phyloP scores from a whole-genome alignment of 2,797 vertebrate species.

The Hydrocynus forskahlii region DNA sequence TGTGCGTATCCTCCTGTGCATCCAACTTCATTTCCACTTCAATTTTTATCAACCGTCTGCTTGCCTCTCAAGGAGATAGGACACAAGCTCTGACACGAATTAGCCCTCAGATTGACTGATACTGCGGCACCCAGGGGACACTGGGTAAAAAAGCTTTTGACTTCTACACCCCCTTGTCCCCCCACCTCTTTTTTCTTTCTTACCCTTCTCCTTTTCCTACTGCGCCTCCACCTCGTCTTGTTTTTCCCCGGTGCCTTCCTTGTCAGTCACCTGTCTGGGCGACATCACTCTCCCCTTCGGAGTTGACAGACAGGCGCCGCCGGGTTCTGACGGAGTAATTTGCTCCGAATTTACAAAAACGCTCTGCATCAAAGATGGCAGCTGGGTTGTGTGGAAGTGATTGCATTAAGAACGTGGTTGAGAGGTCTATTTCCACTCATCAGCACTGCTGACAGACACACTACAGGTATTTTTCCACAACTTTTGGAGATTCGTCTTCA shows the following conservation, averaged over 20 bases:
- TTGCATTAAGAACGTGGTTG: conserved; percentile 72
- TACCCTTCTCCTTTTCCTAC: conserved; percentile 48
- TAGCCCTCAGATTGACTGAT: conserved; percentile 95
- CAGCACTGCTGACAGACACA: conserved; percentile 67
- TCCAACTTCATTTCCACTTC: conserved; percentile 98
- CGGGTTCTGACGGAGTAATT: conserved; percentile 86
- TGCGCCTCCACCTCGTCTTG: conserved; percentile 61
- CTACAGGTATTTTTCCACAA: conserved; percentile 52
- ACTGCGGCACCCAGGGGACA: conserved; percentile 84
- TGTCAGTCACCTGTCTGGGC: conserved; percentile 84
- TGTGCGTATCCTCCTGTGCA: conserved; percentile 86
- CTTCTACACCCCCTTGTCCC: conserved; percentile 54
- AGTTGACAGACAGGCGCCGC: conserved; percentile 78
- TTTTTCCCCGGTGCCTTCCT: conserved; percentile 67
- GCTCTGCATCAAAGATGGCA: conserved; percentile 72
- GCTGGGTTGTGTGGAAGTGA: conserved; percentile 70
- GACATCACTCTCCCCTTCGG: conserved; percentile 74
- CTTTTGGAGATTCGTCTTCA: conserved; percentile 53
- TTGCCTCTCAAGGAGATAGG: conserved; percentile 91
- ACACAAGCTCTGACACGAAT: conserved; percentile 94
- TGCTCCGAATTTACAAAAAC: conserved; percentile 77
- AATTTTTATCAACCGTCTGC: conserved; percentile 96
- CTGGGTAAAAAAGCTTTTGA: conserved; percentile 73
- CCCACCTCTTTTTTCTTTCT: conserved; percentile 32
- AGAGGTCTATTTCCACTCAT: conserved; percentile 77